phyloP scores from a whole-genome alignment of 2,888 invertebrate genomes.

The Rhagophthalmus giganteus region DNA sequence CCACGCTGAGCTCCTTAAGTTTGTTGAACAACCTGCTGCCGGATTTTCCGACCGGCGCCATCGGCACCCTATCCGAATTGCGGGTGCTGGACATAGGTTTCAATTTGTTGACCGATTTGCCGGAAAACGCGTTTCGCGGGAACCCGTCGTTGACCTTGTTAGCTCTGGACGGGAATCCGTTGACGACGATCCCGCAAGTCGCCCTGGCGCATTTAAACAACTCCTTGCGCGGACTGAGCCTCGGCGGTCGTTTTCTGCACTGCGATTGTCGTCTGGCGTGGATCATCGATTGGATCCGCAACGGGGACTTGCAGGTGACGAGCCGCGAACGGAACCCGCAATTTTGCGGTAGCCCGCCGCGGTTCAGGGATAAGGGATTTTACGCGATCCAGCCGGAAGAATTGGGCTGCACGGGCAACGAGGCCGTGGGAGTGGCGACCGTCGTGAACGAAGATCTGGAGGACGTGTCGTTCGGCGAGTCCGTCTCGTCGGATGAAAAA shows the following conservation, averaged over 20 bases:
- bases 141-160: conserved; percentile 84
- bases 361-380: conserved; percentile 80
- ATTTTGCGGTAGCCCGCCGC: conserved; percentile 83
- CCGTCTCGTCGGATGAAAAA: conserved; percentile 26
- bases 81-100: conserved; percentile 91
- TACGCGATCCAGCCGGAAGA: conserved; percentile 84
- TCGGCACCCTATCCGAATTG: conserved; percentile 75
- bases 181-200: conserved; percentile 79
- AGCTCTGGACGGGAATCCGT: conserved; percentile 88
- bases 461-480: conserved; percentile 48
- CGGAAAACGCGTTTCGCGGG: conserved; percentile 75
- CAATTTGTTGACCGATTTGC: conserved; percentile 82
- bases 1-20: conserved; percentile 84
- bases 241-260: conserved; percentile 84
- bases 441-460: conserved; percentile 60
- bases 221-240: conserved; percentile 80
- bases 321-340: conserved; percentile 90
- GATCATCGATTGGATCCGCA: conserved; percentile 89
- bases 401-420: conserved; percentile 59
- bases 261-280: conserved; percentile 88
- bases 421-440: conserved; percentile 60
- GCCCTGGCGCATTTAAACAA: conserved; percentile 79
- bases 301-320: conserved; percentile 87
- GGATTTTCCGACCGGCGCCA: conserved; percentile 82
- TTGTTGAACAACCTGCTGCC: conserved; percentile 85